These are phyloP conservation scores for Brachyistius frenatus DNA, from an alignment of 2,113 vertebrate species.

Conservation along the genomic window DNA sequence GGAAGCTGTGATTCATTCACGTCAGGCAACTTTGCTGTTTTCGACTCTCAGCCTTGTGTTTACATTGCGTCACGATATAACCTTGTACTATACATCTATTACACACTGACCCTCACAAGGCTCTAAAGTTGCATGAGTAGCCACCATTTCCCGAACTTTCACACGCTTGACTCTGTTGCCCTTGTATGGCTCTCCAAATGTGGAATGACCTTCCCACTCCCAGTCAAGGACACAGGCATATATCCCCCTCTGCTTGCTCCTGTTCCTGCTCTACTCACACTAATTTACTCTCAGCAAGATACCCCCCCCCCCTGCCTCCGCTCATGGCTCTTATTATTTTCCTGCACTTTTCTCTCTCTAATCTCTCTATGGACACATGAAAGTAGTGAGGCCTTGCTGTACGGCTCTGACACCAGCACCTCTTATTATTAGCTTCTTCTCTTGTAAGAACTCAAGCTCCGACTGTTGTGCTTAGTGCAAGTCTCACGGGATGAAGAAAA, in stretches of 20 bases:
- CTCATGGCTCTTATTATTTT: conserved; percentile 27
- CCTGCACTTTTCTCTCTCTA: conserved; percentile 17
- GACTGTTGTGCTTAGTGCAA: conserved; percentile 21
- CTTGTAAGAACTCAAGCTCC: conserved; percentile 19
- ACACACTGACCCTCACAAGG: neutral
- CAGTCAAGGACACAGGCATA: conserved; percentile 4
- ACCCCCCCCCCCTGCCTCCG: neutral
- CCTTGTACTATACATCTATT: conserved; percentile 43
- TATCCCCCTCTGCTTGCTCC: neutral
- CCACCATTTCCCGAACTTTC: conserved; percentile 34
- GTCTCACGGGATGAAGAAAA: conserved; percentile 20
- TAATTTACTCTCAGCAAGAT: conserved; percentile 21
- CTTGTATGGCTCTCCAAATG: conserved; percentile 10
- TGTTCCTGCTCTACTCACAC: neutral
- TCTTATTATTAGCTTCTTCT: conserved; percentile 29
- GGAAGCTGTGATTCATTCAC: conserved; percentile 38
- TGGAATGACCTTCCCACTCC: conserved; percentile 45
- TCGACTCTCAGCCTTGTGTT: conserved; percentile 66
- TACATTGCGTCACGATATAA: conserved; percentile 43
- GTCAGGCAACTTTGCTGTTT: conserved; percentile 37
- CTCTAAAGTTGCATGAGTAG: conserved; percentile 30
- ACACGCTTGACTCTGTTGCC: conserved; percentile 33
- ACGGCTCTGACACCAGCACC: conserved; percentile 29
- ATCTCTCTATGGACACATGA: conserved; percentile 33
- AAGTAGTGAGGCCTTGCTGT: conserved; percentile 34